Percentiles rank a stretch among this genome's conserved stretches.
Conservation (phyloP, 2,888 invertebrate species). For the Andrena haemorrhoa region DNA sequence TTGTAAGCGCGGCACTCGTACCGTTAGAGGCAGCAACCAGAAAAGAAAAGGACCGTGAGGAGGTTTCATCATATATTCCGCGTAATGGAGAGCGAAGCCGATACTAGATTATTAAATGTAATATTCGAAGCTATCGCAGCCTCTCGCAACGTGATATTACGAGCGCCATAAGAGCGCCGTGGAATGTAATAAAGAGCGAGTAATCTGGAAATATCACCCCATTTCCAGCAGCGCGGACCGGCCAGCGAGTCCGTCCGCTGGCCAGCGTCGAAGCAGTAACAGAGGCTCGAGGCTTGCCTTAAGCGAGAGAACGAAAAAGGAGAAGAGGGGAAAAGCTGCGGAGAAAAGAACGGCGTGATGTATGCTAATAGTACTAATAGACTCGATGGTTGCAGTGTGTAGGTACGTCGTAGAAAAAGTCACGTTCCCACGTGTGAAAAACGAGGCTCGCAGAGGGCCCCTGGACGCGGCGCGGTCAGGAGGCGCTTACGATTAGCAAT, state of each 20-base stretch:
- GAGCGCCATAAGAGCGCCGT: conserved; percentile 42
- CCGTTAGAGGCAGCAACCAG: conserved; percentile 9
- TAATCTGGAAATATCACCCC: conserved; percentile 42
- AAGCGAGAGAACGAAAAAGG: neutral
- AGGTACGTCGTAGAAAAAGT: conserved; percentile 13
- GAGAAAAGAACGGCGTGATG: neutral
- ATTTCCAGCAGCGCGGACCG: conserved; percentile 24
- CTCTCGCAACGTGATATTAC: conserved; percentile 55
- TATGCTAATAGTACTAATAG: conserved; percentile 50
- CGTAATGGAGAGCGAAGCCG: conserved; percentile 39
- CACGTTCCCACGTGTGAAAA: conserved; percentile 54
- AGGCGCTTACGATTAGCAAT: conserved; percentile 72
- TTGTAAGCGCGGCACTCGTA: neutral
- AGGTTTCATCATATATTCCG: conserved; percentile 19
- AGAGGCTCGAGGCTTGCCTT: neutral
- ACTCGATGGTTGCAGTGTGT: neutral
- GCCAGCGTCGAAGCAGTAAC: neutral
- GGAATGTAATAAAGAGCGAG: conserved; percentile 53
- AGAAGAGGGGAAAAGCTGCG: neutral
- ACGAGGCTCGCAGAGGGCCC: conserved; percentile 23
- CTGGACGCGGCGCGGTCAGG: conserved; percentile 39
- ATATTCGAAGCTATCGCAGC: conserved; percentile 44
- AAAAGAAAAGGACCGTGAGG: neutral
- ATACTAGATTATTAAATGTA: conserved; percentile 52
- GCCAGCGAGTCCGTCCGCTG: neutral